Conservation (phyloP, 2,888 invertebrate genomes). For the Oithona nana region DNA sequence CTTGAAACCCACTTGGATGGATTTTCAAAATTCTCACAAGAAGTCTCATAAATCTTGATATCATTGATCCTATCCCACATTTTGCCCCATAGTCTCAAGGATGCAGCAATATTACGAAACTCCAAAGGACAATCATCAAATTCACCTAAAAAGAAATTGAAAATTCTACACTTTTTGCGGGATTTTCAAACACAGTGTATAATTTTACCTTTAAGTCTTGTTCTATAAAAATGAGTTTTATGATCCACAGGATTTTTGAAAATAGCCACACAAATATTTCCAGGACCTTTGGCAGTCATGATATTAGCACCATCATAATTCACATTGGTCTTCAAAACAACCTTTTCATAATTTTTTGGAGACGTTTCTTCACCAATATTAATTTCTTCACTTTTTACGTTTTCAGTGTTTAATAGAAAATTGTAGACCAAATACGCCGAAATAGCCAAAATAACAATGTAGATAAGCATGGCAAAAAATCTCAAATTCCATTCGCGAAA, state of each 20-base stretch:
- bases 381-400: too few species aligned
- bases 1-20: neutral
- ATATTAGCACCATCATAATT: neutral
- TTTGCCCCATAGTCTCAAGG: neutral
- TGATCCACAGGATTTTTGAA: neutral
- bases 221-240: neutral
- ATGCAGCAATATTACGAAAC: neutral
- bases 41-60: neutral
- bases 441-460: too few species aligned
- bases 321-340: neutral
- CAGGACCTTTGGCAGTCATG: neutral
- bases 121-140: neutral
- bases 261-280: neutral
- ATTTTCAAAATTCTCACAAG: neutral
- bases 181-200: neutral
- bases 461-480: too few species aligned
- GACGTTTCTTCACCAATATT: too few species aligned
- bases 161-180: too few species aligned
- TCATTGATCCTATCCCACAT: neutral
- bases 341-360: too few species aligned
- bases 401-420: too few species aligned
- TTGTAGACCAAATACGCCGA: too few species aligned
- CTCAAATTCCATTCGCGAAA: too few species aligned
- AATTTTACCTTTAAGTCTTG: neutral
- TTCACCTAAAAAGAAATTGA: neutral